A percentile compares a stretch with the other conserved stretches of the same genome.
These are phyloP conservation scores for Peromyscus nudipes DNA, from an alignment of 2,797 vertebrate species.

Conservation along the genomic window DNA sequence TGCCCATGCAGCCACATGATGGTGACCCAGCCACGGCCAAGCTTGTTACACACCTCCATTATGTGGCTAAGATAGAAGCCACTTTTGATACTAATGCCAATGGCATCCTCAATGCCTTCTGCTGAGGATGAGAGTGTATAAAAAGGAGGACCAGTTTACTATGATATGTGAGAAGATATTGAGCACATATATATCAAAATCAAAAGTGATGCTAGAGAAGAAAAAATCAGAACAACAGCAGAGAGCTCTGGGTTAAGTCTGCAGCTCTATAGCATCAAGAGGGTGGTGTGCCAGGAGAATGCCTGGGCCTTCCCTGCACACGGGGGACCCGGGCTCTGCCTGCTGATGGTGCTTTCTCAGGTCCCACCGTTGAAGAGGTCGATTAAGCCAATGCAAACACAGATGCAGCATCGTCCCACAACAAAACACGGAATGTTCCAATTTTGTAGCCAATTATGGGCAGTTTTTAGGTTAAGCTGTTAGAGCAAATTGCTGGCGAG, in stretches of 20 bases:
- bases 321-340: background rate
- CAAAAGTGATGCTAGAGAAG: background rate
- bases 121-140: background rate
- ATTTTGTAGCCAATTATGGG: background rate
- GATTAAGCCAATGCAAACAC: background rate
- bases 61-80: background rate
- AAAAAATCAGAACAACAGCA: slow-evolving; percentile 87
- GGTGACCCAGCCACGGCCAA: background rate
- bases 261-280: slow-evolving; percentile 91
- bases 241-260: slow-evolving; percentile 90
- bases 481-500: background rate
- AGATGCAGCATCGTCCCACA: background rate
- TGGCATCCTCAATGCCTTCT: background rate
- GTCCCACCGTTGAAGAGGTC: background rate
- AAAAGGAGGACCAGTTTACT: background rate
- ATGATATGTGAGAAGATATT: background rate
- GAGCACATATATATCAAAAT: background rate
- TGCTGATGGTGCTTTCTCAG: background rate
- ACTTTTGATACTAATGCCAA: background rate
- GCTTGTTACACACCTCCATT: background rate
- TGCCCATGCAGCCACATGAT: background rate
- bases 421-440: background rate
- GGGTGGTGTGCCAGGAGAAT: background rate
- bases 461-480: background rate
- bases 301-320: background rate